Evolutionary conservation across 1,140 invertebrate species (phyloP), one percentile per base, ranked within the genome.

Genomic region (Brachionus angularis): DNA sequence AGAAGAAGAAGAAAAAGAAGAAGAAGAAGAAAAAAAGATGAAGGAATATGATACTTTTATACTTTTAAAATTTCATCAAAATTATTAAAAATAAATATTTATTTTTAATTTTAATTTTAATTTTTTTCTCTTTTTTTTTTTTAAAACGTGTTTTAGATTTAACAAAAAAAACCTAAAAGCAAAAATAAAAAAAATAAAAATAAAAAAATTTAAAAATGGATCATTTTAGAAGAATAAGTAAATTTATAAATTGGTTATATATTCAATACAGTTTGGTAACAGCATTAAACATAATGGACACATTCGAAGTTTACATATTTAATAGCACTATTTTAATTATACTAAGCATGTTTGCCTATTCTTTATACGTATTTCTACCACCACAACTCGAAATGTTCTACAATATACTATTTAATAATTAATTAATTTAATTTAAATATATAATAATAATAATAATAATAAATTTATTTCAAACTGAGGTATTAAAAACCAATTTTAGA

Each of bases 241-340:
- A 46, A 27, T 67, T 47, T 23, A 21, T 67, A 5, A 25, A 67
- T 49, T 46, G 39, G 62, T 18, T 67, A 18, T 67, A 67, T 31
- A 31, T 67, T 12, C 62, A 67, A 23, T 67, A 67, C 25, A 67
- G 42, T 34, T 67, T 47, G n/a, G 42, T 67, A 23, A 67, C 62
- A 12, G 62, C 62, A 8, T 50, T 67, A 21, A 47, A 50, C 42
- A 67, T 67, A 25, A 18, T 67, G 23, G 42, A 67, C 14, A 67
- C 42, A 12, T 29, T 27, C 31, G 62, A 67, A 7, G 8, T 23
- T 18, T 67, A 67, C 29, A 21, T 67, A 36, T 67, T 67, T 42
- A 67, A 67, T 12, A 25, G n/a, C 12, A 47, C 47, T 7, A 23
- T 67, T 12, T 10, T 67, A 4, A 21, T 47, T 34, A 50, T 67